These are phyloP conservation scores for Marisa cornuarietis DNA, from an alignment of 1,140 invertebrate species.

Conservation along the genomic window DNA sequence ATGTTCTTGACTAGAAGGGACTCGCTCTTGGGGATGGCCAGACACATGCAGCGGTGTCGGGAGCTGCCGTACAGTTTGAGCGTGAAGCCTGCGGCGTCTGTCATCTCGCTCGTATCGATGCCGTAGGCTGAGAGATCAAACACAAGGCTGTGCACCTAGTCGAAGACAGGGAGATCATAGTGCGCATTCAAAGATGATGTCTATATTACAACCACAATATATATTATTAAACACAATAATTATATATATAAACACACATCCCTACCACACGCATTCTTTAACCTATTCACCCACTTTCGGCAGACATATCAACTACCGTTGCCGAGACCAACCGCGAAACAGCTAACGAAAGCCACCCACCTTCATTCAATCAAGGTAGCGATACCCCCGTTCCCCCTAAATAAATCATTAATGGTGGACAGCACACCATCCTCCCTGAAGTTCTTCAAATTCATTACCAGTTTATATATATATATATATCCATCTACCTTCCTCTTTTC, in stretches of 20 bases:
- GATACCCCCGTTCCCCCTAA: too few species aligned
- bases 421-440: too few species aligned
- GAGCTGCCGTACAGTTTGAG: constrained; percentile 61
- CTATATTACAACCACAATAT: neutral
- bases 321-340: too few species aligned
- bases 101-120: constrained; percentile 17
- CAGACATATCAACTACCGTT: too few species aligned
- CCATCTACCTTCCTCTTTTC: too few species aligned
- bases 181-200: too few species aligned
- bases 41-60: constrained; percentile 54
- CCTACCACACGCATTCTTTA: neutral
- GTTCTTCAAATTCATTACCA: too few species aligned
- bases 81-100: constrained; percentile 45
- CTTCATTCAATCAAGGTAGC: too few species aligned
- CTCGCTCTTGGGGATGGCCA: constrained; percentile 56
- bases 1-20: constrained; percentile 52
- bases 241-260: neutral
- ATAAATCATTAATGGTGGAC: too few species aligned
- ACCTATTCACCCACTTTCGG: neutral
- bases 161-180: too few species aligned
- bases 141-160: constrained; percentile 44
- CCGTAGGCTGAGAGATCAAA: constrained; percentile 60
- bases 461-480: too few species aligned
- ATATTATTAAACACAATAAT: neutral
- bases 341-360: too few species aligned